Base-by-base conservation (phyloP, 1,140 invertebrate genomes). In the Danaus plexippus region DNA sequence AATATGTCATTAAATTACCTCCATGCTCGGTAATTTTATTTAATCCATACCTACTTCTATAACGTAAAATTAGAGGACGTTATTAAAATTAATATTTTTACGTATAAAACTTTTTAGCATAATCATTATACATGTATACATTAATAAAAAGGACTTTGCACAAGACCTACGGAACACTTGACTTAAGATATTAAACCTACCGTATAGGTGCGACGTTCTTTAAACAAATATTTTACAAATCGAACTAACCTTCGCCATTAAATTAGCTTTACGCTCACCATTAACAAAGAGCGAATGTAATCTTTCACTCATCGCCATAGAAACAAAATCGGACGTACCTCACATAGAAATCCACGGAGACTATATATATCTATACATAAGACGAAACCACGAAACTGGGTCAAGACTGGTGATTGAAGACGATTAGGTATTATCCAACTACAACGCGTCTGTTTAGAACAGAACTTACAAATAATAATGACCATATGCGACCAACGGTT, bases 391-490 rank as follows among this genome's bases (percentile, higher is more conserved):
- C 41, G 45, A 54, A 81, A 78, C 66, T 80, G 67, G 80, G 80
- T 80, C 80, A 81, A 75, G 64, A 79, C 61, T 74, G 49, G 56
- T 42, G 43, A 59, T 57, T 40, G 53, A 15, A 52, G 56, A 54
- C 50, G 71, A 71, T 73, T 71, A 66, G 63, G 58, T 65, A 69
- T 69, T 55, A 52, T 52, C 15, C 9, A 60, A 61, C 55, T 51
- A 13, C 43, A 52, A 63, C 57, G 60, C 71, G 69, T 70, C 73
- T 74, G 66, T 58, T 66, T 63, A 22, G 44, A 40, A 59, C 73
- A 75, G 69, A 77, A 77, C 64, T 65, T 66, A 64, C 61, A 63
- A 76, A 78, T 79, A 77, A 80, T 71, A 79, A 71, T 71, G 73
- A 62, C 74, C 80, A 75, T 75, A 80, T 75, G 77, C 61, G 65